These are phyloP conservation scores for Moxostoma hubbsi DNA, from an alignment of 2,797 vertebrate species.

Conservation along the genomic window DNA sequence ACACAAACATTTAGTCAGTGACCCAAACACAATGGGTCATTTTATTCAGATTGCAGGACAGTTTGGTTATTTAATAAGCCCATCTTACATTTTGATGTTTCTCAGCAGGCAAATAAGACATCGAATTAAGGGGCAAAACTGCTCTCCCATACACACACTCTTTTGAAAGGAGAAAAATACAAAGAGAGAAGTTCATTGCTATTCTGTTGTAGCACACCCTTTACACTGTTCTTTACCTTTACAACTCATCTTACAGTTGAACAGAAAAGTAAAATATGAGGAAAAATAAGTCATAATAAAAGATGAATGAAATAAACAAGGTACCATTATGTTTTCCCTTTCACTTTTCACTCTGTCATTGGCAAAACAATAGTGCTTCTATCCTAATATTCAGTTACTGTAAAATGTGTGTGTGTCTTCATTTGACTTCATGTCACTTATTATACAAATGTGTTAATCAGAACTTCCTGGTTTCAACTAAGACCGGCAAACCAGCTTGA, in stretches of 20 bases:
- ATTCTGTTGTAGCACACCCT: slow-evolving; percentile 53
- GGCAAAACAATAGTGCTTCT: slow-evolving; percentile 20
- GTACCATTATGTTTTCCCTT: slow-evolving; percentile 36
- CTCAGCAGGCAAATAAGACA: slow-evolving; percentile 40
- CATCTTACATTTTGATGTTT: slow-evolving; percentile 21
- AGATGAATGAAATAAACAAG: slow-evolving; percentile 24
- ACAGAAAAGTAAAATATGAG: slow-evolving; percentile 18
- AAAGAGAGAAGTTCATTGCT: slow-evolving; percentile 15
- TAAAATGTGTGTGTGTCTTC: slow-evolving; percentile 1
- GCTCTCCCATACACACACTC: not conserved
- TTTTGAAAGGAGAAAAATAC: not conserved
- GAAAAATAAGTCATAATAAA: not conserved
- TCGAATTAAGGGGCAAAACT: slow-evolving; percentile 20
- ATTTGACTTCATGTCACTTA: not conserved
- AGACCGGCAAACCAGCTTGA: too few species aligned
- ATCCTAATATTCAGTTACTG: slow-evolving; percentile 11
- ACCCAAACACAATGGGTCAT: not conserved
- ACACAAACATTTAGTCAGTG: slow-evolving; percentile 6
- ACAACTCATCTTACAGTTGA: slow-evolving; percentile 17
- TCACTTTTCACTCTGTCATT: slow-evolving; percentile 41
- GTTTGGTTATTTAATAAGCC: slow-evolving; percentile 54
- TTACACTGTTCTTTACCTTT: slow-evolving; percentile 29
- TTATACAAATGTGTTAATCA: too few species aligned
- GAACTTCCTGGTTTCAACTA: too few species aligned
- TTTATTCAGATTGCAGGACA: slow-evolving; percentile 13